Percentiles rank a stretch among this genome's conserved stretches.
phyloP scores from a whole-genome alignment of 2,888 invertebrate species.

The Hypomecis atomaria region DNA sequence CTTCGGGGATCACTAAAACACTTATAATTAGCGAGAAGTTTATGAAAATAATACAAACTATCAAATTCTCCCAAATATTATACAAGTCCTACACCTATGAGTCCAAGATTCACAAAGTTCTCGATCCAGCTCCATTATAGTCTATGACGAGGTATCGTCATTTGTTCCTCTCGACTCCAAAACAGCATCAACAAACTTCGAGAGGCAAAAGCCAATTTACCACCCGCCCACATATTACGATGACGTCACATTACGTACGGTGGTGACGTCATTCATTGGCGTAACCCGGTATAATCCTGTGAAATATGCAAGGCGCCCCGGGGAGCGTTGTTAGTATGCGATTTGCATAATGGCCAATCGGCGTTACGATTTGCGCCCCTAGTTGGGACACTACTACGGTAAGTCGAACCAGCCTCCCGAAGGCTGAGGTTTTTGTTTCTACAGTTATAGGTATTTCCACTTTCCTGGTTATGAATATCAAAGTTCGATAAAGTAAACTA shows the following conservation, averaged over 20 bases:
- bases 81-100: neutral
- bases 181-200: constrained; percentile 31
- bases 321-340: constrained; percentile 54
- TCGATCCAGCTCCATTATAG: constrained; percentile 15
- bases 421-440: neutral
- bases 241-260: constrained; percentile 40
- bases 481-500: too few relatives aligned
- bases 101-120: constrained; percentile 9
- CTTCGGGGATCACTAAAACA: too few relatives aligned
- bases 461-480: neutral
- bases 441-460: neutral
- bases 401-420: constrained; percentile 1
- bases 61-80: neutral
- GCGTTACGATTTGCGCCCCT: constrained; percentile 50
- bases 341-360: constrained; percentile 69
- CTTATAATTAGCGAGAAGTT: too few relatives aligned
- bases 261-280: constrained; percentile 54
- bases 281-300: constrained; percentile 50
- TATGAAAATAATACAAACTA: too few relatives aligned
- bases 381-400: constrained; percentile 23
- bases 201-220: constrained; percentile 30
- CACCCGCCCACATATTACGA: constrained; percentile 32
- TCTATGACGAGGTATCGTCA: constrained; percentile 13
- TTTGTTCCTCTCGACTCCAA: constrained; percentile 27
- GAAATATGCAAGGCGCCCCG: constrained; percentile 56